These are phyloP conservation scores for Slavum lentiscoides DNA, from an alignment of 2,888 invertebrate species.

Conservation along the genomic window DNA sequence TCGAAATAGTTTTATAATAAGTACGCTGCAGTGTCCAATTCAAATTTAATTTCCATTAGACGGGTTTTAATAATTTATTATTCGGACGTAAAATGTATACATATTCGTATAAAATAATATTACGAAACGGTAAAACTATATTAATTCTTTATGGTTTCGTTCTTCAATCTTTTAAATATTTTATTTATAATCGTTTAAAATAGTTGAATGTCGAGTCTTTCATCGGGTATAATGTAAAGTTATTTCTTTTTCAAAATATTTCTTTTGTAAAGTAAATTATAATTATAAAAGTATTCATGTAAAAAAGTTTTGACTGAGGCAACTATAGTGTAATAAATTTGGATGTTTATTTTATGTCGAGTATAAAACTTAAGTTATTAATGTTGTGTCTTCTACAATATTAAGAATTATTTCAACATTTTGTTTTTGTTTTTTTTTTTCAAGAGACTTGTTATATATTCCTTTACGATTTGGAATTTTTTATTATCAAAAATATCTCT, in stretches of 20 bases:
- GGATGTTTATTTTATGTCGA: conserved; percentile 36
- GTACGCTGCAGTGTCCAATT: too few relatives aligned
- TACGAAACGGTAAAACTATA: too few relatives aligned
- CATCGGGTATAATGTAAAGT: neutral
- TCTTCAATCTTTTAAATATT: too few relatives aligned
- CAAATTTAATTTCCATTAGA: too few relatives aligned
- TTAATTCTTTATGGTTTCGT: neutral
- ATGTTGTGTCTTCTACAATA: conserved; percentile 38
- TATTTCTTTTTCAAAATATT: conserved; percentile 4
- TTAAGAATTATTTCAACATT: conserved; percentile 49
- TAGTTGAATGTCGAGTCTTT: neutral
- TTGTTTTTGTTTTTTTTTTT: conserved; percentile 23
- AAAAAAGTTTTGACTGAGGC: conserved; percentile 29
- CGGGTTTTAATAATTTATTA: too few relatives aligned
- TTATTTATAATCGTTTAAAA: neutral
- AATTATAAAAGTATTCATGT: conserved; percentile 33
- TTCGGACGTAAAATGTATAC: too few relatives aligned
- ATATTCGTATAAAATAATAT: too few relatives aligned
- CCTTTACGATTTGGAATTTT: neutral
- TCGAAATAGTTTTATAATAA: too few relatives aligned
- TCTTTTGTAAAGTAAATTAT: conserved; percentile 36
- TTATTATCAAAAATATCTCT: neutral
- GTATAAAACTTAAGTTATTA: conserved; percentile 46
- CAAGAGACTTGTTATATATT: conserved; percentile 20
- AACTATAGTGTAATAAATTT: conserved; percentile 44